Percentiles rank a stretch among this genome's conserved stretches.
Conservation (phyloP, 2,888 invertebrate genomes). For the Mesorhabditis spiculigera region DNA sequence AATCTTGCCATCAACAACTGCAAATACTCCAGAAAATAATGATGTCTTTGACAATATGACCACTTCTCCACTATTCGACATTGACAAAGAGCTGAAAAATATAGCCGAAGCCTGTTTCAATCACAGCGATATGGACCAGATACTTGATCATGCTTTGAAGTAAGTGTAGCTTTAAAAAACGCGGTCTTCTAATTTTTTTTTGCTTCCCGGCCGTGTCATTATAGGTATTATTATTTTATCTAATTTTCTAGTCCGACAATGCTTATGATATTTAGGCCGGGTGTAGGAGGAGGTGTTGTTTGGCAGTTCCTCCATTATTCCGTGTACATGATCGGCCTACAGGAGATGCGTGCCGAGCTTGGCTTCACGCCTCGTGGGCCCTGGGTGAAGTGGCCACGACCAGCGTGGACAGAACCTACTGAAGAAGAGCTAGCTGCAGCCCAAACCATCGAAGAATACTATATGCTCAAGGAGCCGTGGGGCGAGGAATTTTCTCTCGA, state of each 20-base stretch:
- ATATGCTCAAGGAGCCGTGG: constrained; percentile 21
- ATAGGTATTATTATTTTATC: no score
- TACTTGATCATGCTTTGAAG: constrained; percentile 12
- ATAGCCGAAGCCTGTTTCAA: constrained; percentile 18
- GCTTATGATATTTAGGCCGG: constrained; percentile 12
- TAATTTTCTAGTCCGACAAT: no score
- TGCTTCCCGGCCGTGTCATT: no score
- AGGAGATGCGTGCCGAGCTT: constrained; percentile 21
- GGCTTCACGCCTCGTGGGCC: constrained; percentile 18
- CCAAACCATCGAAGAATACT: constrained; percentile 21
- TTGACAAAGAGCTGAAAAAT: constrained; percentile 18
- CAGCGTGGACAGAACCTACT: neutral
- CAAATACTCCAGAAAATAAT: no score
- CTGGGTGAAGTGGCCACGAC: constrained; percentile 14
- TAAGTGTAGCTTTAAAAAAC: no score
- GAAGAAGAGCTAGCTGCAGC: constrained; percentile 20
- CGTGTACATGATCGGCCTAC: constrained; percentile 15
- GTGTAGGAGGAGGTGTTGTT: constrained; percentile 10
- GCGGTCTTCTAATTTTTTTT: no score
- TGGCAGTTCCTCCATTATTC: constrained; percentile 16
- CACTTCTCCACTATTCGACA: constrained; percentile 11
- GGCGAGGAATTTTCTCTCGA: constrained; percentile 20
- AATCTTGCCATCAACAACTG: no score
- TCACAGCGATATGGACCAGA: constrained; percentile 14
- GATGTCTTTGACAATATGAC: no score